Percentiles rank a stretch among this genome's conserved stretches.
phyloP scores from a whole-genome alignment of 2,113 vertebrate species.

The human (Homo sapiens) region DNA sequence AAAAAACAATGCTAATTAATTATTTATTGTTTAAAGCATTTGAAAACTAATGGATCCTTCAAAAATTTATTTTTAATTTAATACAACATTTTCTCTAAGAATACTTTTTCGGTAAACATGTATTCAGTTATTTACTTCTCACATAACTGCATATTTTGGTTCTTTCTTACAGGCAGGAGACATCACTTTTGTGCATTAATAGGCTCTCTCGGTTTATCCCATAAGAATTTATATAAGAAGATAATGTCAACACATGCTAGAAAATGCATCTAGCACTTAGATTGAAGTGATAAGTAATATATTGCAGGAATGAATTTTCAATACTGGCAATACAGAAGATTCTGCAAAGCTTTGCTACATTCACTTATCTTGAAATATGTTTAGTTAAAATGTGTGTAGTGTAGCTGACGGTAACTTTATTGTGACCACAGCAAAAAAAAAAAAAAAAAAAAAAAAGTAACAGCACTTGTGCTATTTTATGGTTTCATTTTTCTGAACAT shows the following conservation, averaged over 20 bases:
- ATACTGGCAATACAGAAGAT: not conserved
- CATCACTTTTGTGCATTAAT: not conserved
- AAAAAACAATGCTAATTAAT: not conserved
- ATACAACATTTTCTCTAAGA: not conserved
- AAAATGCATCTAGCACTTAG: constrained; percentile 5
- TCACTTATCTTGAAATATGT: constrained; percentile 29
- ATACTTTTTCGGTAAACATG: not conserved
- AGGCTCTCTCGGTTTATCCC: not conserved
- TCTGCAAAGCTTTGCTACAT: not conserved
- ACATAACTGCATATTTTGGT: not conserved
- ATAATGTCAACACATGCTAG: not conserved
- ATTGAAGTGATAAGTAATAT: not conserved
- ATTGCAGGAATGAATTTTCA: not conserved
- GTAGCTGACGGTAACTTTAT: constrained; percentile 20
- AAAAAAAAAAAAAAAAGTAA: not conserved
- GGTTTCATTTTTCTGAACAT: constrained; percentile 13
- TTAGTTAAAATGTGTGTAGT: not conserved
- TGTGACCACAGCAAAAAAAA: not conserved
- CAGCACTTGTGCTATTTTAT: not conserved
- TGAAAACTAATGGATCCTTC: not conserved
- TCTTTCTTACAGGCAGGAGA: not conserved
- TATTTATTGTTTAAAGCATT: not conserved
- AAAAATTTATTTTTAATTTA: not conserved
- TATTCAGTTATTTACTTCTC: not conserved
- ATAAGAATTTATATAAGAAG: not conserved